phyloP scores from a whole-genome alignment of 2,113 vertebrate genomes.

The Manacus vitellinus region DNA sequence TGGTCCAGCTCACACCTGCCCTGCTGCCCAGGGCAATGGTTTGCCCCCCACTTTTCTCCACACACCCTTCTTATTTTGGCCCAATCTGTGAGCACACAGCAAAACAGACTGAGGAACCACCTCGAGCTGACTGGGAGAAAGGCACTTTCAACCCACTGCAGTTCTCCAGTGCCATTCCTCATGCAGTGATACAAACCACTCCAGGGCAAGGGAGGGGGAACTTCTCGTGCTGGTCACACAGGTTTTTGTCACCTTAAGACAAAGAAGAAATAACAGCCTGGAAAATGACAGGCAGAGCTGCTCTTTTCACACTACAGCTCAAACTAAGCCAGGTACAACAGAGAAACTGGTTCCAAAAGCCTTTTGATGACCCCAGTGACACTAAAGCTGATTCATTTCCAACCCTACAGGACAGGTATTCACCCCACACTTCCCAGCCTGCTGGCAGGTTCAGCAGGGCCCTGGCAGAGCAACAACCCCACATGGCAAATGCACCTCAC shows the following conservation, averaged over 20 bases:
- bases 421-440: background rate
- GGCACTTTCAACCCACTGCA: background rate
- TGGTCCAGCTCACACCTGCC: background rate
- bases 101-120: background rate
- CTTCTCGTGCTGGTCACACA: background rate
- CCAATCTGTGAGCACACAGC: background rate
- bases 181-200: rapidly evolving
- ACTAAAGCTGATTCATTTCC: background rate
- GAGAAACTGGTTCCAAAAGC: background rate
- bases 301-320: background rate
- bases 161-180: background rate
- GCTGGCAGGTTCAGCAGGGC: background rate
- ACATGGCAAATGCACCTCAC: background rate
- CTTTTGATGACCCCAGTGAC: background rate
- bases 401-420: background rate
- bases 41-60: background rate
- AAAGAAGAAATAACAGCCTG: background rate
- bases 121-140: background rate
- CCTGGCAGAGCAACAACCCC: background rate
- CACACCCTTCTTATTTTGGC: background rate
- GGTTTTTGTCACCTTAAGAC: background rate
- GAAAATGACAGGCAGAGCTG: background rate
- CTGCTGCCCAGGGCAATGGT: background rate
- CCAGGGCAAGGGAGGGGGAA: background rate
- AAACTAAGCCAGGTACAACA: background rate